Base-by-base conservation (phyloP, 2,888 invertebrate species). In the Homarus gammarus region DNA sequence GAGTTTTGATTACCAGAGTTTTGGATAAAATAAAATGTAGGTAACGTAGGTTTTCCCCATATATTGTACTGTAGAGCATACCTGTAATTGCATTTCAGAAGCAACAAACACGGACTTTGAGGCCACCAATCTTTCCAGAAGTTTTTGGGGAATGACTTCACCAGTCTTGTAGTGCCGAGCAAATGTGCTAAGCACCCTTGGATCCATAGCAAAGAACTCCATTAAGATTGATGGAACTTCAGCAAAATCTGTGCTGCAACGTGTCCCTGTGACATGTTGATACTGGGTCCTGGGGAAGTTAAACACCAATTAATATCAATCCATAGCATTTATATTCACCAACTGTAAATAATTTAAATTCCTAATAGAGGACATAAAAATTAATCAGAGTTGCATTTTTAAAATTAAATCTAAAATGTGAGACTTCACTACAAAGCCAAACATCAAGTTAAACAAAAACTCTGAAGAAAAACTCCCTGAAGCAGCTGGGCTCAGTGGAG, bases 151-250 rank as follows among this genome's bases (percentile, higher is more conserved):
- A 94, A 98, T 96, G 0, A 95, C 95, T 93, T 98, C 96, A 56
- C 97, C 96, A 0, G 98, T 99, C 93, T 97, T 96, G 94, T 97
- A 99, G 94, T 99, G 99, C 72, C 96, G 96, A 0, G 98, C 98
- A 95, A 98, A 99, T 8, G 96, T 95, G 77, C 96, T 95, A 5
- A 99, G 94, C 10, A 98, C 96, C 92, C 97, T 95, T 0, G 97
- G 96, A 94, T 98, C 98, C 85, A 96, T 96, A 15, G 98, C 97
- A 95, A 99, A 99, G 94, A 98, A 98, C 95, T 99, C 99, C 98
- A 99, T 99, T 31, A 99, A 95, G 90, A 99, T 97, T n/a, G 99
- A 99, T 10, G 99, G 99, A 70, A 99, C 97, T 95, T 99, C 99
- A 0, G 99, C 99, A 93, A 99, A 97, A 95, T 99, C 99, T 5